Base-by-base conservation (phyloP, 2,113 vertebrate species). In the Nannospalax galili region DNA sequence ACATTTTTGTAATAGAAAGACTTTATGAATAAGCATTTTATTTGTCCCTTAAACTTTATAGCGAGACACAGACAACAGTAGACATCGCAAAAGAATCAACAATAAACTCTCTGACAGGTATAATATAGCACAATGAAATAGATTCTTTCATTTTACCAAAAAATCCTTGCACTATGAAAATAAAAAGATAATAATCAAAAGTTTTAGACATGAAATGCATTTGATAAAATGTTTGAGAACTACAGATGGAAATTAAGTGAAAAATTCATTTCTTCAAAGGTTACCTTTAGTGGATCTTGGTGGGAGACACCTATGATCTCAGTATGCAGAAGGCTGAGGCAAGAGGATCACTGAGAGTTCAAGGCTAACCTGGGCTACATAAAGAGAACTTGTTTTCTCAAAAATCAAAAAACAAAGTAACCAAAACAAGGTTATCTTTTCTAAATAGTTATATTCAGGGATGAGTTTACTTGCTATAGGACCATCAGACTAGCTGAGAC, bases 1-100 rank as follows among this genome's bases (percentile, higher is more conserved):
- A 73, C 28, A 7, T 58, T n/a, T 73, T 93, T 84, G 45, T 37
- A 93, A 65, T 60, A 58, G 30, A n/a, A 80, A 90, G 45, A 73
- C 60, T 3, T 37, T 26, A 48, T 22, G 32, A 90, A 32, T 45
- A 64, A 85, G 70, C 42, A 70, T 62, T 64, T 69, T 15, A 40
- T 60, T 30, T 80, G 37, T 37, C 32, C 56, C 37, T 52, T 81
- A 93, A 67, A 48, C 15, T 85, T 73, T 22, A 56, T 35, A 85
- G 30, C 19, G 58, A 62, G 22, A 19, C n/a, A 16, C 1, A 89
- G 30, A 72, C 2, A 75, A 62, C 40, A 15, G 87, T 48, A 69
- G 28, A 26, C 14, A 88, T 62, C 77, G 77, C 24, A 73, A 74
- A 88, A 60, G 72, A 88, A 45, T 69, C 30, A 82, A 26, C 24